Base-by-base conservation (phyloP, 1,140 invertebrate species). In the Apolygus lucorum region DNA sequence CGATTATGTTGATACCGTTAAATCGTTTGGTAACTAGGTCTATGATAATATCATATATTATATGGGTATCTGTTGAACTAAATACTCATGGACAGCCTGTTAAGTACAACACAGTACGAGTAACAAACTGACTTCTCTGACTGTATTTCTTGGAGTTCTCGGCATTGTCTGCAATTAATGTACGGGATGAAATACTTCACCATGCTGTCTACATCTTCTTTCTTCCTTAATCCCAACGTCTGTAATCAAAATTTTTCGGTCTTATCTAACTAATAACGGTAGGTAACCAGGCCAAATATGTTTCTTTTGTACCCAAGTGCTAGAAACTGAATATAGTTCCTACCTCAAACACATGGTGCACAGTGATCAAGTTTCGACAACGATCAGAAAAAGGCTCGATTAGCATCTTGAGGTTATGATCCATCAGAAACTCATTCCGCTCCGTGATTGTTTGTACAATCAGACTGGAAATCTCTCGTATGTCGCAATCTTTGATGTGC, bases 331-430 rank as follows among this genome's bases (percentile, higher is more conserved):
- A n/a, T n/a, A 42, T 42, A 17, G 17, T 42, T 42, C 22, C 22
- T 59, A 59, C 54, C 54, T 59, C 54, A 21, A 59, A 59, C 2
- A 59, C 22, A 22, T 59, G 54, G 22, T 59, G 54, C 11, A 59
- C 4, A 59, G 13, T 17, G 11, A 59, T 59, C 22, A 59, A 14
- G 2, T 13, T 24, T 4, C 4, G 8, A 22, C 54, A 13, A 11
- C 22, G 11, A 4, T 22, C 54, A 59, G 11, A 13, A 22, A 59
- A 13, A 59, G 54, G 54, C 22, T 59, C 22, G 54, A 59, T 4
- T 4, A 59, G 22, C 22, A 4, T 4, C 54, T 59, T 59, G 11
- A 59, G 13, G 4, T 59, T 4, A 21, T 59, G 8, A 59, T 24
- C 22, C 54, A 59, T 24, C 2, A 59, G 54, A 59, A 59, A 59